Conservation (phyloP, 2,113 vertebrate species). For the Pleuronectes platessa region DNA sequence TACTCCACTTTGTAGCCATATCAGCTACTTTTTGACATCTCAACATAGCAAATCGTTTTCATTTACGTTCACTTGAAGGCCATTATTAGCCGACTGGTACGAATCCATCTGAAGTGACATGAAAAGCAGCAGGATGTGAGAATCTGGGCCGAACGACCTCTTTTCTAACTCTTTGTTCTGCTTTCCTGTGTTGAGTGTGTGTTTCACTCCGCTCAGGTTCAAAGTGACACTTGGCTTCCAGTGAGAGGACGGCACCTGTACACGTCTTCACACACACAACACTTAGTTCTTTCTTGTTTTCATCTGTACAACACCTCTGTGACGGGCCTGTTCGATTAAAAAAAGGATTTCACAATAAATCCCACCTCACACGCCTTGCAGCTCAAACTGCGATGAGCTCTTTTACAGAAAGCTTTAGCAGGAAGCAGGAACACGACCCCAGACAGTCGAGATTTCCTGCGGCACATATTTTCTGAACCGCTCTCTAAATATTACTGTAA, state of each 20-base stretch:
- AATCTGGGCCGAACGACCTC: conserved; percentile 38
- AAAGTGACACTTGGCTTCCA: conserved; percentile 29
- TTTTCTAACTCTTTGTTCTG: conserved; percentile 38
- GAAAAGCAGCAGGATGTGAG: conserved; percentile 29
- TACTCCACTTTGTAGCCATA: background rate
- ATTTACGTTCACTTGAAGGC: background rate
- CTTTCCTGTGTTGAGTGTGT: conserved; percentile 8
- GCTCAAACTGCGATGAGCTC: conserved; percentile 5
- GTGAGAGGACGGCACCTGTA: background rate
- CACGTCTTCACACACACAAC: background rate
- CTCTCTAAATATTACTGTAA: conserved; percentile 61
- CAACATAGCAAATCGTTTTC: background rate
- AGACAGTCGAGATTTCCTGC: conserved; percentile 36
- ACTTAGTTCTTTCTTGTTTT: conserved; percentile 16
- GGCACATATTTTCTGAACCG: conserved; percentile 47
- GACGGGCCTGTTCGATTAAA: conserved; percentile 11
- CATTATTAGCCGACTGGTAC: background rate
- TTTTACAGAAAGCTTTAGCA: conserved; percentile 30
- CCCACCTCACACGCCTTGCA: conserved; percentile 24
- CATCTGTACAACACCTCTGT: conserved; percentile 8
- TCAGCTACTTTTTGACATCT: background rate
- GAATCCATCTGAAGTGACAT: background rate
- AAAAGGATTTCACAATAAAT: conserved; percentile 22
- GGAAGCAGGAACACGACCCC: conserved; percentile 33
- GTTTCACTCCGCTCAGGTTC: conserved; percentile 22